Evolutionary conservation across 2,888 invertebrate species (phyloP).

Genomic region (Tyria jacobaeae): DNA sequence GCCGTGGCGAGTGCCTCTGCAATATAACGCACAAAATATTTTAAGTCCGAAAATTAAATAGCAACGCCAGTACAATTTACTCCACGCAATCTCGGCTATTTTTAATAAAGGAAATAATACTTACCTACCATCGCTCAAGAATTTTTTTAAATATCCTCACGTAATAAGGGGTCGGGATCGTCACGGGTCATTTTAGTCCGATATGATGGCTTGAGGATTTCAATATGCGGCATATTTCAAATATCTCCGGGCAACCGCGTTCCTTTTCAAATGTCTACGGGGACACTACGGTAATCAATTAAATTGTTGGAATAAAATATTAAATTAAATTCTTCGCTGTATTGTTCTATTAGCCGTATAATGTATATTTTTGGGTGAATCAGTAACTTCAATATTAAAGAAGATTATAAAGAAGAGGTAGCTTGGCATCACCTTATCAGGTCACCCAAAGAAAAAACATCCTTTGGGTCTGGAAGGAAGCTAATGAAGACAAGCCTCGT

Average conservation of each 20-base stretch:
- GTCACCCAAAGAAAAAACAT: constrained; percentile 53
- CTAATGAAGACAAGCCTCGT: constrained; percentile 61
- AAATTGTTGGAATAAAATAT: constrained; percentile 74
- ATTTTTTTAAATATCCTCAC: constrained; percentile 59
- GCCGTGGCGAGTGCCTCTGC: not conserved
- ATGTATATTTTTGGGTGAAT: constrained; percentile 29
- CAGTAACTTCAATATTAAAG: not conserved
- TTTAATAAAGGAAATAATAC: constrained; percentile 52
- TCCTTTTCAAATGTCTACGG: constrained; percentile 58
- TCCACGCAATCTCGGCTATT: constrained; percentile 40
- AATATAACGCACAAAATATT: not conserved
- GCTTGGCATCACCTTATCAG: constrained; percentile 31
- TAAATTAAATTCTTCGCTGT: constrained; percentile 56
- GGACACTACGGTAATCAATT: constrained; percentile 70
- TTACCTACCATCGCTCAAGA: constrained; percentile 39
- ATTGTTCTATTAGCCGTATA: constrained; percentile 23
- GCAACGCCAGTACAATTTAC: constrained; percentile 18
- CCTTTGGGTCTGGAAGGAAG: constrained; percentile 54
- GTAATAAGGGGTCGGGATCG: constrained; percentile 61
- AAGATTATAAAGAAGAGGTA: constrained; percentile 7
- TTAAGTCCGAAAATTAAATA: constrained; percentile 17
- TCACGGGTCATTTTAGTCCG: constrained; percentile 73
- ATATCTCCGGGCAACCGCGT: constrained; percentile 71
- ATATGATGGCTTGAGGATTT: constrained; percentile 76
- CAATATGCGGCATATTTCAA: constrained; percentile 82